Percentiles rank a stretch among this genome's conserved stretches.
These are phyloP conservation scores for Tachypleus tridentatus DNA, from an alignment of 1,140 invertebrate genomes.

Conservation along the genomic window DNA sequence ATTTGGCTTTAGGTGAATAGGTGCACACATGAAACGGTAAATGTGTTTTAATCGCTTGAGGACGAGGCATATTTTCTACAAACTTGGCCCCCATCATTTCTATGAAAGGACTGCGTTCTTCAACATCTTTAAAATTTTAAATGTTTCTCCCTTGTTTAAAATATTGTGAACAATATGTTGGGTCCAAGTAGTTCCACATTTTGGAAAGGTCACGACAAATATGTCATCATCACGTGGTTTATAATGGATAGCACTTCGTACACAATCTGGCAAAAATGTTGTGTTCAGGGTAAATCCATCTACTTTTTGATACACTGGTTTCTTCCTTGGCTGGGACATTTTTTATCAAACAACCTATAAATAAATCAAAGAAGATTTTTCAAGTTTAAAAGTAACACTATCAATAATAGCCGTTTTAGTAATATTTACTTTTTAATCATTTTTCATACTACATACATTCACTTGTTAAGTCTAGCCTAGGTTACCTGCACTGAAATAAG, in stretches of 20 bases:
- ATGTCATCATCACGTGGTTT: slow-evolving; percentile 17
- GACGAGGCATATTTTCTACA: background rate
- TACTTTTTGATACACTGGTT: no score
- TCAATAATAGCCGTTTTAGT: no score
- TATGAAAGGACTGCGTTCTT: slow-evolving; percentile 2
- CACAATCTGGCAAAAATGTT: no score
- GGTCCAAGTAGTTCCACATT: slow-evolving; percentile 22
- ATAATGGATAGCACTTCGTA: background rate
- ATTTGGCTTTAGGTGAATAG: slow-evolving; percentile 37
- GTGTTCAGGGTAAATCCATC: no score
- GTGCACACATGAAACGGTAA: slow-evolving; percentile 18
- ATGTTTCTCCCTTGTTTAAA: background rate
- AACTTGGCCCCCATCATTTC: background rate
- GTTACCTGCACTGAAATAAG: no score
- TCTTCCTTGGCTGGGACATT: no score
- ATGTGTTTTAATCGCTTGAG: slow-evolving; percentile 20
- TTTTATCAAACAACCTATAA: no score
- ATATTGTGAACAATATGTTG: slow-evolving; percentile 13
- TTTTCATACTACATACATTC: no score
- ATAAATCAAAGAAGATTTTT: no score
- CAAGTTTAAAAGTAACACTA: no score
- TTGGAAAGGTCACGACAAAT: slow-evolving; percentile 19
- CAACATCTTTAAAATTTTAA: background rate
- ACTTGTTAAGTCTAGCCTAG: no score
- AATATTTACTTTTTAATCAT: no score